Evolutionary conservation across 2,888 invertebrate genomes (phyloP).

Genomic region (Lissonota sp.): DNA sequence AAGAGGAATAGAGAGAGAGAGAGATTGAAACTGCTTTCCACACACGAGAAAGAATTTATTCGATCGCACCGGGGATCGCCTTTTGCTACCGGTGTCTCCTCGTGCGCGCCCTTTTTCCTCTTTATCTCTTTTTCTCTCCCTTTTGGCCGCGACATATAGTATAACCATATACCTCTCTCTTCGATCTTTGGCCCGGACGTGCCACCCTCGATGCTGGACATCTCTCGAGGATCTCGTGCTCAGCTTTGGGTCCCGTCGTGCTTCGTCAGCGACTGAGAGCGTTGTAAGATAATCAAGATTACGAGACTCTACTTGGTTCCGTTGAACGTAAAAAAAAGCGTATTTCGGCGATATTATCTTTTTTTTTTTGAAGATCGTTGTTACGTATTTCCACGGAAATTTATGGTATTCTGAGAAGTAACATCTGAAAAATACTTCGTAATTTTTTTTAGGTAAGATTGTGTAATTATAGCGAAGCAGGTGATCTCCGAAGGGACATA

Average conservation of each 20-base stretch:
- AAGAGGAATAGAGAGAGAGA: too few relatives aligned
- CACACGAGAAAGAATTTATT: constrained; percentile 39
- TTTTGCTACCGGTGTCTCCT: constrained; percentile 8
- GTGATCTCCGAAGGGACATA: too few relatives aligned
- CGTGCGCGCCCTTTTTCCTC: background rate
- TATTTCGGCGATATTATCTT: too few relatives aligned
- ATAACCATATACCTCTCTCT: background rate
- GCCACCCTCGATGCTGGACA: constrained; percentile 21
- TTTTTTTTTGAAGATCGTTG: too few relatives aligned
- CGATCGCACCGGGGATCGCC: constrained; percentile 18
- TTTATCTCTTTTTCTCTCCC: background rate
- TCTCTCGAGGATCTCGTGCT: background rate
- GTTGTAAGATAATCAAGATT: constrained; percentile 6
- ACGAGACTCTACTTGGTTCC: too few relatives aligned
- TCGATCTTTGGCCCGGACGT: constrained; percentile 9
- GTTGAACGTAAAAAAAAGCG: too few relatives aligned
- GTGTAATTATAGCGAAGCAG: too few relatives aligned
- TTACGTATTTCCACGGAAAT: too few relatives aligned
- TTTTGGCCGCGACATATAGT: background rate
- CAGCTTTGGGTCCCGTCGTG: background rate
- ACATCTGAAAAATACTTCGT: too few relatives aligned
- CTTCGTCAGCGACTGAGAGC: background rate
- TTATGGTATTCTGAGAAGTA: too few relatives aligned
- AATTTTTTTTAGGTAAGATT: too few relatives aligned
- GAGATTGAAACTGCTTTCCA: too few relatives aligned